These are phyloP conservation scores for Euglossa dilemma DNA, from an alignment of 1,140 invertebrate genomes.

Conservation along the genomic window DNA sequence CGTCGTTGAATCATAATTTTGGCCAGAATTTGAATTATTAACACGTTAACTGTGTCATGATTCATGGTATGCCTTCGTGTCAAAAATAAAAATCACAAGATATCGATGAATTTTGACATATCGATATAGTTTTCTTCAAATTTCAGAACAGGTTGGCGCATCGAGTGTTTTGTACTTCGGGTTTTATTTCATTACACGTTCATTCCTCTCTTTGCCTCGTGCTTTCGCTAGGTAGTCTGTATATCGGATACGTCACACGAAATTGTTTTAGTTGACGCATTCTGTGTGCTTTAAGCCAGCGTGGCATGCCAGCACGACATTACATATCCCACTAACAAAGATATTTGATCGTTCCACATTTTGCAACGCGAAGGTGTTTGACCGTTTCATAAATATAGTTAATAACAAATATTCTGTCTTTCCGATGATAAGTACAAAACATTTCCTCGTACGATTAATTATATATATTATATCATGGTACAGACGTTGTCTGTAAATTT, in stretches of 20 bases:
- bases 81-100: too few species aligned
- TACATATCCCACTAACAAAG: conserved; percentile 56
- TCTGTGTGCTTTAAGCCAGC: conserved; percentile 13
- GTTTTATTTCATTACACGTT: too few species aligned
- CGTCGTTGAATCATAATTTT: too few species aligned
- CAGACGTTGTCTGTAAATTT: too few species aligned
- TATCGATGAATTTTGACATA: too few species aligned
- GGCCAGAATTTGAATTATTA: too few species aligned
- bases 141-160: too few species aligned
- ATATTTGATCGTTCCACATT: conserved; percentile 73
- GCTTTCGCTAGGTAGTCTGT: background rate
- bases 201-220: background rate
- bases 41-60: too few species aligned
- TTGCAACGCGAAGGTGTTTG: conserved; percentile 34
- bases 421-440: background rate
- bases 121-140: too few species aligned
- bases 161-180: too few species aligned
- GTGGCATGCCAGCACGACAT: conserved; percentile 47
- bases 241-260: background rate
- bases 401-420: background rate
- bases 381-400: conserved; percentile 20
- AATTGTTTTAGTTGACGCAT: conserved; percentile 34
- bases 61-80: too few species aligned
- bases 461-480: too few species aligned
- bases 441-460: background rate